phyloP scores from a whole-genome alignment of 2,888 invertebrate genomes.

The Drosophila tanythrix region DNA sequence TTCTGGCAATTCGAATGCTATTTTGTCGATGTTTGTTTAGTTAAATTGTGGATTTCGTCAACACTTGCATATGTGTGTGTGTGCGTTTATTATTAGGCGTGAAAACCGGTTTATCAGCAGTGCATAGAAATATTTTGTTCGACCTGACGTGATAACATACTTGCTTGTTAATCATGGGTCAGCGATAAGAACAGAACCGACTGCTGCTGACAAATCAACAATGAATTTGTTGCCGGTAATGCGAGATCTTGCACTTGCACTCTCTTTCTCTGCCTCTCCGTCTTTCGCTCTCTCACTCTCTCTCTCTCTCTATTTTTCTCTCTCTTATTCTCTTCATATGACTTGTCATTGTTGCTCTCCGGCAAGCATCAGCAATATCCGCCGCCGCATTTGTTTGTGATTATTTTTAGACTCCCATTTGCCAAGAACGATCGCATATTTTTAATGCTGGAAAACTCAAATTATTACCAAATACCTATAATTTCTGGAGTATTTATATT shows the following conservation, averaged over 20 bases:
- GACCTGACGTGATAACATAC: conserved; percentile 62
- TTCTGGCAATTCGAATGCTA: conserved; percentile 25
- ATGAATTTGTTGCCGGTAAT: conserved; percentile 56
- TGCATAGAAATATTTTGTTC: conserved; percentile 43
- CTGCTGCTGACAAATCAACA: conserved; percentile 57
- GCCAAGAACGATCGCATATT: conserved; percentile 32
- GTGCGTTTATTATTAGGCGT: conserved; percentile 51
- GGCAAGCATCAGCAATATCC: conserved; percentile 14
- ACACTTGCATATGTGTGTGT: conserved; percentile 10
- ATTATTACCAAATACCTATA: neutral
- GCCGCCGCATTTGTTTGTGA: conserved; percentile 49
- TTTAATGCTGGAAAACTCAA: neutral
- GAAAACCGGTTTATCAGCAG: conserved; percentile 75
- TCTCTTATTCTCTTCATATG: conserved; percentile 28
- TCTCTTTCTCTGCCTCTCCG: neutral
- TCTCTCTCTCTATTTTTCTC: neutral
- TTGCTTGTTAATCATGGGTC: conserved; percentile 54
- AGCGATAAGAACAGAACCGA: conserved; percentile 58
- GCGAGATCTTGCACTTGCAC: conserved; percentile 46
- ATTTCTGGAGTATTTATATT: neutral
- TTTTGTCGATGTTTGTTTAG: conserved; percentile 40
- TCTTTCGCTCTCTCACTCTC: neutral
- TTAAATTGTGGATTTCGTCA: conserved; percentile 25
- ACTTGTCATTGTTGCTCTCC: conserved; percentile 15
- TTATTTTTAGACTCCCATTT: conserved; percentile 50